Evolutionary conservation across 2,888 invertebrate species (phyloP), one percentile per base, ranked within the genome.

Genomic region (Melanostoma scalare): DNA sequence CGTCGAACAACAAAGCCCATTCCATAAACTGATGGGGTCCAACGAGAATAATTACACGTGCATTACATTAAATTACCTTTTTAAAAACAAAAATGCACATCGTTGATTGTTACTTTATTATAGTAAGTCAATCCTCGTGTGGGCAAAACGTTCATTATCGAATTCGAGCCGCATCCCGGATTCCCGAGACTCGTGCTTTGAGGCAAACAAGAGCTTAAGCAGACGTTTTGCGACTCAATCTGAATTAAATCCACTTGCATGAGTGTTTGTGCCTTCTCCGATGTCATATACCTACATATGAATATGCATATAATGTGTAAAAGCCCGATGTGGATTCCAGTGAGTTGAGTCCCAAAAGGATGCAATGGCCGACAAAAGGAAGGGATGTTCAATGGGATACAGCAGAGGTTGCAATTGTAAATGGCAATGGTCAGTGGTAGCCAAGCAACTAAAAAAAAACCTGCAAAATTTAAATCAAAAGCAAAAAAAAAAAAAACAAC

Each of bases 31-130:
- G 35, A 0, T 36, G 46, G 46, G 60, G 71, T 35, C 61, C 71
- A 61, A 48, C 55, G 56, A 77, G 67, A 72, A 77, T 82, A 82
- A 82, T 82, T 77, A 77, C 77, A 72, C 53, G 72, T 72, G 77
- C 77, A 77, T 77, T 72, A 73, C 77, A 82, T 82, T 82, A 73
- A 77, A 82, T 82, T 82, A 77, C 72, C 61, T 55, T 77, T 81
- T 20, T 20, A 20, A 65, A 77, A 82, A 77, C 55, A 77, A 82
- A 81, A 81, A 72, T 73, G 55, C 72, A 72, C 77, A 77, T 72
- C 72, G 72, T 77, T 77, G 77, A 81, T 81, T 81, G 81, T 77
- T 81, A 81, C 81, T 81, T 77, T 81, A 81, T 81, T 81, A 82
- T 56, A 42, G 81, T 69, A 77, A 82, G 77, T 73, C 77, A 82